phyloP scores from a whole-genome alignment of 2,797 vertebrate species.

The Anomalospiza imberbis region DNA sequence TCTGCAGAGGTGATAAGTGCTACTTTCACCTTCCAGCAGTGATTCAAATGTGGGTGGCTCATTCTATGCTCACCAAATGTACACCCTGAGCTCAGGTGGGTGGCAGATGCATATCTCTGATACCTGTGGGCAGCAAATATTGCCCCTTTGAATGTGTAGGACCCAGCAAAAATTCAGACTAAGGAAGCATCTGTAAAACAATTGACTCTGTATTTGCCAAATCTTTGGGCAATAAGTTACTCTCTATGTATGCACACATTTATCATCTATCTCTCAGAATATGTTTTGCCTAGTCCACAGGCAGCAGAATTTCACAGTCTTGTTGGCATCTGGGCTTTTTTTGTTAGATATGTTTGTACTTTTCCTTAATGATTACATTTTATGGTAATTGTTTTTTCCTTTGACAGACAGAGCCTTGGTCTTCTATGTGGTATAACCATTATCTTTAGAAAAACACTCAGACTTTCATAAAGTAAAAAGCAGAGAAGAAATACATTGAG shows the following conservation, averaged over 20 bases:
- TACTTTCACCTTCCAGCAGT: not conserved
- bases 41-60: not conserved
- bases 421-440: not conserved
- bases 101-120: accelerated
- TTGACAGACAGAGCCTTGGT: not conserved
- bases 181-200: not conserved
- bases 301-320: not conserved
- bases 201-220: not conserved
- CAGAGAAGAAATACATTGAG: not conserved
- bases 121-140: not conserved
- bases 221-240: not conserved
- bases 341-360: not conserved
- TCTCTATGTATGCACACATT: not conserved
- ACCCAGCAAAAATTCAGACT: not conserved
- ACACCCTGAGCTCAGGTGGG: accelerated
- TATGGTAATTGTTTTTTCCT: not conserved
- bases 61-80: not conserved
- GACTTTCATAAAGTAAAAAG: not conserved
- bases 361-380: not conserved
- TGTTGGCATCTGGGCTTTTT: not conserved
- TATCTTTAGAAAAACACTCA: not conserved
- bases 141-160: not conserved
- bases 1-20: not conserved
- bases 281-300: not conserved
- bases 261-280: not conserved